A percentile compares a stretch with the other conserved stretches of the same genome.
These are phyloP conservation scores for Zaprionus davidi DNA, from an alignment of 1,140 invertebrate genomes.

Conservation along the genomic window DNA sequence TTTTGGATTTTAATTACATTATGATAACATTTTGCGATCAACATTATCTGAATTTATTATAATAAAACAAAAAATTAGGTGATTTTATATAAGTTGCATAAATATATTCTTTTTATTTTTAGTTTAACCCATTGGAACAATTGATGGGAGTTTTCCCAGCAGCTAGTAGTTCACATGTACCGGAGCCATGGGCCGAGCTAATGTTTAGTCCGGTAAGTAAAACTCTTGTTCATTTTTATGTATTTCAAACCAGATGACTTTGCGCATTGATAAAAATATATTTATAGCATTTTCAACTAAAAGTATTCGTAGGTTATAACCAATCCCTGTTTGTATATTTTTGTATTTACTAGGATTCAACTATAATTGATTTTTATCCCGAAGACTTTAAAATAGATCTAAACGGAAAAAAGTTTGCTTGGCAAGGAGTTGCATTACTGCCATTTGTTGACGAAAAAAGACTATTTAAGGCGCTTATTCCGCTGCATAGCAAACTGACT, in stretches of 20 bases:
- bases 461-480: slow-evolving; percentile 93
- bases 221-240: not conserved
- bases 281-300: not conserved
- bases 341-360: slow-evolving; percentile 88
- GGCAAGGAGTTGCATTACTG: slow-evolving; percentile 99
- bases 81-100: not conserved
- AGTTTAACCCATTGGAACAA: slow-evolving; percentile 98
- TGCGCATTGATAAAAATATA: not conserved
- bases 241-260: not conserved
- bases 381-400: slow-evolving; percentile 99
- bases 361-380: slow-evolving; percentile 99
- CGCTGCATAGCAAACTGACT: slow-evolving; percentile 92
- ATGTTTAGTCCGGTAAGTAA: slow-evolving; percentile 95
- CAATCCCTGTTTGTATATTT: not conserved
- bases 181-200: slow-evolving; percentile 95
- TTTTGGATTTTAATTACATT: not conserved
- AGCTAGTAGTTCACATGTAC: slow-evolving; percentile 96
- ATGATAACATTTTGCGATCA: no score
- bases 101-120: slow-evolving; percentile 66
- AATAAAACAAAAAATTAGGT: not conserved
- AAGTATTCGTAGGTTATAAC: not conserved
- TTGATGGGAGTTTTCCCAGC: slow-evolving; percentile 99
- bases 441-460: slow-evolving; percentile 99
- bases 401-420: slow-evolving; percentile 99
- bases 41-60: no score